A percentile compares a stretch with the other conserved stretches of the same genome.
Evolutionary conservation across 2,888 invertebrate species (phyloP).

Genomic region (Phania funesta): DNA sequence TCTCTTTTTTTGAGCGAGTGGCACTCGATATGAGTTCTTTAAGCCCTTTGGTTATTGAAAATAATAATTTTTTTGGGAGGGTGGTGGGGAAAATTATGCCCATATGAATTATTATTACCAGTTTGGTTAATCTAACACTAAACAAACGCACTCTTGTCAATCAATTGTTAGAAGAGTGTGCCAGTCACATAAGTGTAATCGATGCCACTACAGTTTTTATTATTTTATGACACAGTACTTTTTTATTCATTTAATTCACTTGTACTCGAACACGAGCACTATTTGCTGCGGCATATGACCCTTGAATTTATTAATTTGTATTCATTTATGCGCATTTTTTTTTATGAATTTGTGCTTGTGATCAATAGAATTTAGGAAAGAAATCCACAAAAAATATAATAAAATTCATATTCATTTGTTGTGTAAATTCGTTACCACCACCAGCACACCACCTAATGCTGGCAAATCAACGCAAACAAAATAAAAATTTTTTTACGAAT

Average conservation of each 20-base stretch:
- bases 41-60: too few relatives aligned
- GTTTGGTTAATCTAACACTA: conserved; percentile 15
- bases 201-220: conserved; percentile 50
- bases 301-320: conserved; percentile 60
- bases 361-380: conserved; percentile 32
- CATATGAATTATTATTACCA: not conserved
- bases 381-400: conserved; percentile 15
- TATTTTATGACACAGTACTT: conserved; percentile 29
- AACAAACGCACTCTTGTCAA: conserved; percentile 21
- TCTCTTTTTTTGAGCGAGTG: too few relatives aligned
- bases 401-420: conserved; percentile 78
- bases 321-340: conserved; percentile 61
- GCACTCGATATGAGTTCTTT: too few relatives aligned
- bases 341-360: conserved; percentile 36
- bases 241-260: conserved; percentile 8
- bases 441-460: not conserved
- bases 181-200: conserved; percentile 14
- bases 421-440: conserved; percentile 74
- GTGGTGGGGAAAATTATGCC: too few relatives aligned
- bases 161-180: conserved; percentile 13
- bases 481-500: not conserved
- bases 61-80: too few relatives aligned
- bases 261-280: not conserved
- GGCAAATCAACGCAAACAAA: conserved; percentile 1
- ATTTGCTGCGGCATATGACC: conserved; percentile 30